These are phyloP conservation scores for Sepiola atlantica DNA, from an alignment of 2,888 invertebrate genomes.

Conservation along the genomic window DNA sequence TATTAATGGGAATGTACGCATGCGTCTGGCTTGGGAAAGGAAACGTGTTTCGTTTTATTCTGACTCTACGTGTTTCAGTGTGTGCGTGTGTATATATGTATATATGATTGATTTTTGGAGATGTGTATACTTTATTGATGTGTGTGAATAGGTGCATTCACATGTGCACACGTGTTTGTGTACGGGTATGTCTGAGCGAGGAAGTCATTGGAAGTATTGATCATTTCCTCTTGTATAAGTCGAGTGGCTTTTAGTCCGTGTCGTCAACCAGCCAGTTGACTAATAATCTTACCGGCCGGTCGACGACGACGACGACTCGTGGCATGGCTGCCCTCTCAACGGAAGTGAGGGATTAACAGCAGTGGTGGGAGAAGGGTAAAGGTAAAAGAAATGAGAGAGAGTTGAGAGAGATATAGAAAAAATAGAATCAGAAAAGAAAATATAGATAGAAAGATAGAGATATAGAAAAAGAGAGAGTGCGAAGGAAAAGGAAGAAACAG, in stretches of 20 bases:
- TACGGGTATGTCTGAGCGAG: background rate
- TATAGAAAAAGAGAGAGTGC: no score
- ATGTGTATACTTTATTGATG: no score
- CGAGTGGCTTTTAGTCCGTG: slow-evolving; percentile 19
- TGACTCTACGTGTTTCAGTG: no score
- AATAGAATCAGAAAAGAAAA: background rate
- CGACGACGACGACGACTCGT: background rate
- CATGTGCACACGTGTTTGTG: background rate
- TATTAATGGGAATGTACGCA: no score
- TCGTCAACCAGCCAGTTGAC: background rate
- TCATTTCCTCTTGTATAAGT: background rate
- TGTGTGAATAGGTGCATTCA: no score
- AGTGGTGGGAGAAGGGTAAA: background rate
- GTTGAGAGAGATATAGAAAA: background rate
- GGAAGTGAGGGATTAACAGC: background rate
- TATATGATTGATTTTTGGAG: no score
- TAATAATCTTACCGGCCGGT: background rate
- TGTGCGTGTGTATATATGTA: no score
- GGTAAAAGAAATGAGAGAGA: background rate
- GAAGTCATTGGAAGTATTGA: background rate
- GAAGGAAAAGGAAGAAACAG: no score
- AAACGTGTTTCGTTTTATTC: no score
- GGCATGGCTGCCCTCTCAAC: background rate
- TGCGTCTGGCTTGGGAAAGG: no score
- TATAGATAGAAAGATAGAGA: no score